A percentile compares a stretch with the other conserved stretches of the same genome.
These are phyloP conservation scores for Rhodophaea formosa DNA, from an alignment of 2,888 invertebrate species.

Conservation along the genomic window DNA sequence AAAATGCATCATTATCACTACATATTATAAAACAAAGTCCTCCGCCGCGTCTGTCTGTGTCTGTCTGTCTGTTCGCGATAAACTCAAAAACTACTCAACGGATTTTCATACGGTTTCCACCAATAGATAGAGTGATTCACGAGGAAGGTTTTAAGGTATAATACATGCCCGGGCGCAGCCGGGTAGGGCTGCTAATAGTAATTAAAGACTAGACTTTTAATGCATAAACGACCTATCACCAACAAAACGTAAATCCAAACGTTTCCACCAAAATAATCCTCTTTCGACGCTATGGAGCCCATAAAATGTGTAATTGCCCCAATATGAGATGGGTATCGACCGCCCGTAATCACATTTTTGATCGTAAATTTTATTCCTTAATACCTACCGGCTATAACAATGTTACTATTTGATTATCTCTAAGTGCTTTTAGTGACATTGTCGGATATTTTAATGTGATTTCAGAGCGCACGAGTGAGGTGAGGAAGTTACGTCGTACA, in stretches of 20 bases:
- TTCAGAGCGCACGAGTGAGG: neutral
- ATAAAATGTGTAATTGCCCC: slow-evolving; percentile 18
- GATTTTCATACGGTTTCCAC: too few relatives aligned
- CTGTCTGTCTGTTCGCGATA: too few relatives aligned
- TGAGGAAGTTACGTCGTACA: neutral
- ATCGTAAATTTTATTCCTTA: slow-evolving; percentile 18
- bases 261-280: slow-evolving; percentile 1
- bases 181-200: too few relatives aligned
- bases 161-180: too few relatives aligned
- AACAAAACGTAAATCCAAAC: neutral
- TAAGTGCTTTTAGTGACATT: slow-evolving; percentile 5
- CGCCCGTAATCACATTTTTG: slow-evolving; percentile 17
- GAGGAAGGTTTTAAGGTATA: too few relatives aligned
- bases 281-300: neutral
- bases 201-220: too few relatives aligned
- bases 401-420: slow-evolving; percentile 12
- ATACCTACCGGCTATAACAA: slow-evolving; percentile 3
- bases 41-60: too few relatives aligned
- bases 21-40: too few relatives aligned
- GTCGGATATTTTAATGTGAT: neutral
- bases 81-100: too few relatives aligned
- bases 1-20: too few relatives aligned
- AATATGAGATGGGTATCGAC: slow-evolving; percentile 17
- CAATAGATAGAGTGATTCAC: too few relatives aligned
- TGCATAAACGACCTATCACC: too few relatives aligned